Conservation (phyloP, 2,113 vertebrate genomes). For the Protomyctophum bolini region DNA sequence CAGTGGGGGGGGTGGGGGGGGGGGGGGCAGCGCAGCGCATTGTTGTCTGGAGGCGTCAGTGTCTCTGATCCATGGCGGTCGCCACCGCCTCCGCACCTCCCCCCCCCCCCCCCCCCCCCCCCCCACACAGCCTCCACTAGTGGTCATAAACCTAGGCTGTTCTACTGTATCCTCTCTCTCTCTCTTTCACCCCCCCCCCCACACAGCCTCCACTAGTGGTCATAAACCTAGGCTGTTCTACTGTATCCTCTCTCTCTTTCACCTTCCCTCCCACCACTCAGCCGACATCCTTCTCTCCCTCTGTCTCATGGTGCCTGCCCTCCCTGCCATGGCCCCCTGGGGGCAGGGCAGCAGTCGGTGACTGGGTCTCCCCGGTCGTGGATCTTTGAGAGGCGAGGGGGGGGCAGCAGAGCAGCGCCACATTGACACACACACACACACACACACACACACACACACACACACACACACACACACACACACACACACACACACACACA, state of each 20-base stretch:
- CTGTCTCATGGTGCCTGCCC: slow-evolving; percentile 30
- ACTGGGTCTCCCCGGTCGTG: slow-evolving; percentile 32
- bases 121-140: slow-evolving; percentile 14
- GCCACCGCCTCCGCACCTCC: slow-evolving; percentile 28
- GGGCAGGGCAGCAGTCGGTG: slow-evolving; percentile 5
- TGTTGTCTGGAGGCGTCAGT: slow-evolving; percentile 73
- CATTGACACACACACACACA: slow-evolving; percentile 25
- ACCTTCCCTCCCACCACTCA: slow-evolving; percentile 18
- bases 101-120: slow-evolving; percentile 27
- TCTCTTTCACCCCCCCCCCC: slow-evolving; percentile 24
- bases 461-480: background rate
- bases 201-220: too few species aligned
- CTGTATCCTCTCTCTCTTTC: slow-evolving; percentile 18
- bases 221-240: too few species aligned
- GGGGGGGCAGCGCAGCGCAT: slow-evolving; percentile 63
- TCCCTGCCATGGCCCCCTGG: slow-evolving; percentile 2
- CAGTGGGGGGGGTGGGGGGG: slow-evolving; percentile 56
- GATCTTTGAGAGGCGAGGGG: slow-evolving; percentile 7
- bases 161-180: slow-evolving; percentile 19
- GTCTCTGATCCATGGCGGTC: slow-evolving; percentile 63
- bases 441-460: background rate
- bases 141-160: slow-evolving; percentile 55
- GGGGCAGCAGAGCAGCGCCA: slow-evolving; percentile 27
- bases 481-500: background rate
- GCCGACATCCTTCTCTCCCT: background rate